Percentiles rank a stretch among this genome's conserved stretches.
phyloP scores from a whole-genome alignment of 2,888 invertebrate species.

The Dusona sp. region DNA sequence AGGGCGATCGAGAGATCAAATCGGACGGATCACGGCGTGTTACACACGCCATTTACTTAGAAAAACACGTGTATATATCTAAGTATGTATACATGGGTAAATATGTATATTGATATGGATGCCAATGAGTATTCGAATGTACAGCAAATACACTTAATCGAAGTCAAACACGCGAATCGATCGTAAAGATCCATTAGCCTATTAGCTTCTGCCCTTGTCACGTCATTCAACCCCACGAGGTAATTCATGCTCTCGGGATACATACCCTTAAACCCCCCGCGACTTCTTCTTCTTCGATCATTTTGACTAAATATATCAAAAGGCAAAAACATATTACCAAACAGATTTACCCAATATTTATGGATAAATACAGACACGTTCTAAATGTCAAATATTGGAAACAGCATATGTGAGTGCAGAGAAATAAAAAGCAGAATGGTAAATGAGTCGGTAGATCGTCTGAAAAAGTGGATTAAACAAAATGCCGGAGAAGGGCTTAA shows the following conservation, averaged over 20 bases:
- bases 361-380: too few relatives aligned
- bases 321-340: too few relatives aligned
- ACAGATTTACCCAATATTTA: too few relatives aligned
- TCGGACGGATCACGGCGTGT: constrained; percentile 38
- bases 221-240: constrained; percentile 35
- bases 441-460: too few relatives aligned
- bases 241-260: constrained; percentile 43
- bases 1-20: constrained; percentile 47
- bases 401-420: too few relatives aligned
- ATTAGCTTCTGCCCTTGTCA: constrained; percentile 56
- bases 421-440: too few relatives aligned
- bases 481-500: too few relatives aligned
- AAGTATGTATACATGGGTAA: not conserved
- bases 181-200: constrained; percentile 58
- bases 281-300: not conserved
- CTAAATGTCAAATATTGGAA: too few relatives aligned
- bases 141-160: constrained; percentile 38
- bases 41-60: not conserved
- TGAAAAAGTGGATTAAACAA: too few relatives aligned
- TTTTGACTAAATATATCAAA: not conserved
- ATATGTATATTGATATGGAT: not conserved
- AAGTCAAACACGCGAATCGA: constrained; percentile 60
- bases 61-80: constrained; percentile 7
- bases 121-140: constrained; percentile 24
- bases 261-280: not conserved